phyloP scores from a whole-genome alignment of 2,113 vertebrate genomes.

The Larimichthys crocea region DNA sequence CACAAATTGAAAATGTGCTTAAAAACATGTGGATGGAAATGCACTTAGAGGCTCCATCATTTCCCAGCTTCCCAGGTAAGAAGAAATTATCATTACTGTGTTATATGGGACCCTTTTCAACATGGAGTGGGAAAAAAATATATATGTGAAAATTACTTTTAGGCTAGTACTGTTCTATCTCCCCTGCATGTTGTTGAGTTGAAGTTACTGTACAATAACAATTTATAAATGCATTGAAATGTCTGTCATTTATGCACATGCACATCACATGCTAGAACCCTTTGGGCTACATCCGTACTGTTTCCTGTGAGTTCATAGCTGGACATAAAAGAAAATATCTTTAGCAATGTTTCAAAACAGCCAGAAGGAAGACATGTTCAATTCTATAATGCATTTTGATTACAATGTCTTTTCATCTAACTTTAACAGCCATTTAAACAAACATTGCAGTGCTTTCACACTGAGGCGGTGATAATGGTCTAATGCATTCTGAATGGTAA shows the following conservation, averaged over 20 bases:
- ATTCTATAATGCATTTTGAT: slow-evolving; percentile 46
- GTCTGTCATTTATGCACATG: slow-evolving; percentile 16
- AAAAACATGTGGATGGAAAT: neutral
- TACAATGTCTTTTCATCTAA: slow-evolving; percentile 53
- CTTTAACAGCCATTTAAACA: slow-evolving; percentile 54
- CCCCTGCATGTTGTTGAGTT: neutral
- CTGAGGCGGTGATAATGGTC: slow-evolving; percentile 26
- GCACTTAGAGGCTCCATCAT: neutral
- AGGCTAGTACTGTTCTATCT: slow-evolving; percentile 1
- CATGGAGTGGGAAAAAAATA: neutral
- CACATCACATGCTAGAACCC: slow-evolving; percentile 25
- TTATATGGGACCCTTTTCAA: neutral
- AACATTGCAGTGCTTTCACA: slow-evolving; percentile 47
- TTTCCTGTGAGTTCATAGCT: slow-evolving; percentile 41
- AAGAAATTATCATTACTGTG: neutral
- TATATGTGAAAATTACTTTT: slow-evolving; percentile 2
- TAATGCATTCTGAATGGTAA: slow-evolving; percentile 43
- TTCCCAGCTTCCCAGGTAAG: neutral
- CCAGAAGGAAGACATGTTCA: slow-evolving; percentile 39
- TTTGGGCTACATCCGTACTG: slow-evolving; percentile 17
- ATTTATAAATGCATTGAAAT: slow-evolving; percentile 25
- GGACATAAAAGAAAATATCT: slow-evolving; percentile 23
- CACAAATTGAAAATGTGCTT: neutral
- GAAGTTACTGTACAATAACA: slow-evolving; percentile 25
- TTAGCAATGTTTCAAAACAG: slow-evolving; percentile 47